phyloP scores from a whole-genome alignment of 2,888 invertebrate genomes.

The Acanthosepion esculentum region DNA sequence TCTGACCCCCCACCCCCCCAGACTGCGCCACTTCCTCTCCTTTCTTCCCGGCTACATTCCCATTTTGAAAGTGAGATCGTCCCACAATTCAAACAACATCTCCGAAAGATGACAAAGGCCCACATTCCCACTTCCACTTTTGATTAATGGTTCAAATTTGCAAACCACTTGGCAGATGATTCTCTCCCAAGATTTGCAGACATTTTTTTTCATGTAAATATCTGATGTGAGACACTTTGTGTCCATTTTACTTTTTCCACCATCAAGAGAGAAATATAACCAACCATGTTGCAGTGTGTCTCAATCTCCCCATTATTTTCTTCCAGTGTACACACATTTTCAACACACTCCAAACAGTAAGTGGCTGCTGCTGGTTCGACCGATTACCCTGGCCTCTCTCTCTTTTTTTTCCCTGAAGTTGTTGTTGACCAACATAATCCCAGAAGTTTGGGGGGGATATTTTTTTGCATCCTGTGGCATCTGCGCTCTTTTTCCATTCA shows the following conservation, averaged over 20 bases:
- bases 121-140: background rate
- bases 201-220: conserved; percentile 13
- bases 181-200: background rate
- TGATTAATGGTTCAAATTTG: conserved; percentile 22
- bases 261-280: background rate
- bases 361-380: background rate
- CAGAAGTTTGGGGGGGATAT: background rate
- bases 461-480: conserved; percentile 18
- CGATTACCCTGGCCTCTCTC: background rate
- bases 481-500: background rate
- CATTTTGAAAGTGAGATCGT: background rate
- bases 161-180: background rate
- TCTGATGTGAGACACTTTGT: background rate
- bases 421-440: conserved; percentile 6
- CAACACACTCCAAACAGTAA: background rate
- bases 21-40: background rate
- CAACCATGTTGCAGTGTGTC: background rate
- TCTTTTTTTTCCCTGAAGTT: background rate
- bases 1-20: background rate
- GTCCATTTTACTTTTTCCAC: conserved; percentile 3
- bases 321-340: background rate
- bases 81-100: background rate
- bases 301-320: background rate
- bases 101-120: background rate
- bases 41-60: conserved; percentile 33